phyloP scores from a whole-genome alignment of 2,888 invertebrate genomes.

The Parasteatoda lunata region DNA sequence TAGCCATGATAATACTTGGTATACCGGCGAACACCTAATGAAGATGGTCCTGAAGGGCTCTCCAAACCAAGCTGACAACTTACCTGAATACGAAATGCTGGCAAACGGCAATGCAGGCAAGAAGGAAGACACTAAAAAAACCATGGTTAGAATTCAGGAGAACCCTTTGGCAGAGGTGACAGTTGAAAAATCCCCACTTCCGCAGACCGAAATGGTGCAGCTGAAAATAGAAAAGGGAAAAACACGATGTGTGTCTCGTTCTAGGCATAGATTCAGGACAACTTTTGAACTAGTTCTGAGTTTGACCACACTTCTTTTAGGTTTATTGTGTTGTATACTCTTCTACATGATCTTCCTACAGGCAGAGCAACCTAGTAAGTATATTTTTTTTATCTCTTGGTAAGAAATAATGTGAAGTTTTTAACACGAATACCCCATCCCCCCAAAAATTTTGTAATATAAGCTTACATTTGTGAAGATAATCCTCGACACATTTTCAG shows the following conservation, averaged over 20 bases:
- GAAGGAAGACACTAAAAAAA: conserved; percentile 1
- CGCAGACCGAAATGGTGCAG: conserved; percentile 17
- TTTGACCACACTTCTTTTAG: conserved; percentile 30
- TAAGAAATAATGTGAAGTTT: not conserved
- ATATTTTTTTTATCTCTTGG: not conserved
- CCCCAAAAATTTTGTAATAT: not conserved
- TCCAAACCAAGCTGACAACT: conserved; percentile 37
- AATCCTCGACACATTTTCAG: too few relatives aligned
- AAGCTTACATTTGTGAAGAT: too few relatives aligned
- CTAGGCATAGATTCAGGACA: conserved; percentile 31
- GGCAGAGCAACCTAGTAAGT: conserved; percentile 49
- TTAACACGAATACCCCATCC: not conserved
- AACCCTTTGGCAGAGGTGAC: conserved; percentile 55
- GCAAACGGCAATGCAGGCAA: conserved; percentile 56
- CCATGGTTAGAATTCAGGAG: conserved; percentile 53
- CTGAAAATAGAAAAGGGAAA: conserved; percentile 50
- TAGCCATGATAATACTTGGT: conserved; percentile 9
- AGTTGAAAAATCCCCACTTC: conserved; percentile 35
- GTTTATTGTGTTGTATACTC: conserved; percentile 44
- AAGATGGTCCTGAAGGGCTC: conserved; percentile 40
- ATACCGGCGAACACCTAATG: conserved; percentile 3
- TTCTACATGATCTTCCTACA: conserved; percentile 63
- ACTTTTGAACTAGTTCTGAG: conserved; percentile 49
- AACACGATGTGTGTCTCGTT: conserved; percentile 7
- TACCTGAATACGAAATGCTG: conserved; percentile 66